Evolutionary conservation across 1,140 invertebrate species (phyloP).

Genomic region (Bombus turneri): DNA sequence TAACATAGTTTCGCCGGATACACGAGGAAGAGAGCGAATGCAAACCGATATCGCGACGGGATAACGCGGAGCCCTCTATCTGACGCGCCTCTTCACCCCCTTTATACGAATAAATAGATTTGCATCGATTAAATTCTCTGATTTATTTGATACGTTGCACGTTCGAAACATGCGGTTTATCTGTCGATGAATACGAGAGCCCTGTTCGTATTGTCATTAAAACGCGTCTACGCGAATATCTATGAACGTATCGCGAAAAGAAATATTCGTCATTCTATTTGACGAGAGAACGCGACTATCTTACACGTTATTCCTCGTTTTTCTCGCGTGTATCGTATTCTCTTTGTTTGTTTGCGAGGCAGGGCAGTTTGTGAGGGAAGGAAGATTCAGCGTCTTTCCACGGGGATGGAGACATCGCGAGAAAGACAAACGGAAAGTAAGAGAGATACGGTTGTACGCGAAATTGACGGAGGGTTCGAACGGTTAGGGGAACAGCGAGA

Average conservation of each 20-base stretch:
- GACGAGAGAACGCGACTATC: not conserved
- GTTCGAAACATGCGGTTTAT: not conserved
- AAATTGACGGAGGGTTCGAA: conserved; percentile 24
- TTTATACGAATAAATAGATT: conserved; percentile 30
- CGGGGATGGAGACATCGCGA: not conserved
- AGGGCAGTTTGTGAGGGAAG: conserved; percentile 13
- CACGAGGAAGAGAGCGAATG: conserved; percentile 1
- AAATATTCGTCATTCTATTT: not conserved
- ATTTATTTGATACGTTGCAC: conserved; percentile 15
- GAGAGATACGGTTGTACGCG: not conserved
- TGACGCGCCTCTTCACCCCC: not conserved
- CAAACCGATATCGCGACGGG: not conserved
- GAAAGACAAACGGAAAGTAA: not conserved
- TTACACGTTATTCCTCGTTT: conserved; percentile 54
- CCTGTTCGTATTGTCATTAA: not conserved
- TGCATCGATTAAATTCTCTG: conserved; percentile 19
- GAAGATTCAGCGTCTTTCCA: conserved; percentile 23
- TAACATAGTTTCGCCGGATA: conserved; percentile 1
- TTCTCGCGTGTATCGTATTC: conserved; percentile 13
- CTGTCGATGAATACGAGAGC: not conserved
- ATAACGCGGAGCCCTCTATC: conserved; percentile 8
- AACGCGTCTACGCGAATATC: not conserved
- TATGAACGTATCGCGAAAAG: not conserved
- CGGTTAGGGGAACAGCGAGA: conserved; percentile 13
- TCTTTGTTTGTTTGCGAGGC: conserved; percentile 11